phyloP scores from a whole-genome alignment of 35 echinoderm and acorn worm species.

The Apostichopus californicus region DNA sequence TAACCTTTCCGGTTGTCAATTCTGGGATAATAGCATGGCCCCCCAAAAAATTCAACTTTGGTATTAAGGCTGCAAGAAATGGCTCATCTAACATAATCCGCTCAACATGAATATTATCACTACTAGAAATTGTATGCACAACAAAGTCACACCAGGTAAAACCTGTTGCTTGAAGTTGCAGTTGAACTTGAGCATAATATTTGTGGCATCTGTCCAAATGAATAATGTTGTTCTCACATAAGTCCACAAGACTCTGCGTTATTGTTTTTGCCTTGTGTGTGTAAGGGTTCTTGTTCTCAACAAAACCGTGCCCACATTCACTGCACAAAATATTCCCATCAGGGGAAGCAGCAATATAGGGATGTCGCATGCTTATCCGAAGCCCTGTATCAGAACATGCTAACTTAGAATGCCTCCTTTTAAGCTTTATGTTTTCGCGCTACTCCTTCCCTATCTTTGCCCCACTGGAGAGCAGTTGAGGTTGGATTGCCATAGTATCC shows the following conservation, averaged over 20 bases:
- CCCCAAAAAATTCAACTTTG: conserved; percentile 17
- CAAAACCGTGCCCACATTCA: conserved; percentile 60
- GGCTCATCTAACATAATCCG: conserved; percentile 10
- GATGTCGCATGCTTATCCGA: conserved; percentile 33
- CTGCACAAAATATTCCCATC: conserved; percentile 55
- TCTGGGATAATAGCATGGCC: conserved; percentile 52
- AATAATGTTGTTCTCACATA: conserved; percentile 42
- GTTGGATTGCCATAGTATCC: conserved; percentile 55
- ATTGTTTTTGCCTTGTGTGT: conserved; percentile 45
- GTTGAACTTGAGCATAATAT: conserved; percentile 60
- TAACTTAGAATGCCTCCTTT: conserved; percentile 9
- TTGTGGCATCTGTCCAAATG: conserved; percentile 30
- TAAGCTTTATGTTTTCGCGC: conserved; percentile 58
- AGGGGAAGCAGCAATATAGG: conserved; percentile 65
- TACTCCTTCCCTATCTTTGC: conserved; percentile 57
- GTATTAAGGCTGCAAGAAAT: conserved; percentile 21
- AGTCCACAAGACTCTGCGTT: conserved; percentile 30
- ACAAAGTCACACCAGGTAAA: conserved; percentile 48
- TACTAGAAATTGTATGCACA: conserved; percentile 42
- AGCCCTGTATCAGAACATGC: conserved; percentile 28
- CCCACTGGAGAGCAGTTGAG: conserved; percentile 62
- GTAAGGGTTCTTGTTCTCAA: conserved; percentile 73
- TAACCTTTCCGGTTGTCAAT: neutral
- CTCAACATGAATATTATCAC: conserved; percentile 66
- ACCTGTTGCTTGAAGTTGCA: conserved; percentile 25